Conservation (phyloP, 2,113 vertebrate species). For the Xyliphius kryptos region DNA sequence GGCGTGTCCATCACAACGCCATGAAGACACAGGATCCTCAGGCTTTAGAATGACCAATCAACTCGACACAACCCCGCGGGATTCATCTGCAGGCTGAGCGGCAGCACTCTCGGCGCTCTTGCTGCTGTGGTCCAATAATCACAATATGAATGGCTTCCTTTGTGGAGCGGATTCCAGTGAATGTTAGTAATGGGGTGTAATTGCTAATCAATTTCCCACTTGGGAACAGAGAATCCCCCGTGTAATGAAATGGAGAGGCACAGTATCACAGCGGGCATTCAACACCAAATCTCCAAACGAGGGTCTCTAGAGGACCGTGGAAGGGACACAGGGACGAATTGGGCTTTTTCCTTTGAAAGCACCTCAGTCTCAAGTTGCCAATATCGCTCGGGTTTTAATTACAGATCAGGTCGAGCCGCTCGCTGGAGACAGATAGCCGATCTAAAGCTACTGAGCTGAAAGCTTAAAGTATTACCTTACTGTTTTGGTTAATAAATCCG, state of each 20-base stretch:
- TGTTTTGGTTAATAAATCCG: too few relatives aligned
- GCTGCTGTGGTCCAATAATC: neutral
- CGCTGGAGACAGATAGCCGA: too few relatives aligned
- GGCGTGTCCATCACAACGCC: neutral
- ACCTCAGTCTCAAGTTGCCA: too few relatives aligned
- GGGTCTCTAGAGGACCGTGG: too few relatives aligned
- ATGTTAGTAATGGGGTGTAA: neutral
- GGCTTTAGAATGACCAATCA: neutral
- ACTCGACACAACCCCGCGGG: neutral
- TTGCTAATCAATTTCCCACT: neutral
- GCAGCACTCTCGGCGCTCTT: neutral
- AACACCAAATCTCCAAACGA: neutral
- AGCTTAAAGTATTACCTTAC: too few relatives aligned
- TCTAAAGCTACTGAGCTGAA: too few relatives aligned
- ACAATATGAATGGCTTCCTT: conserved; percentile 3
- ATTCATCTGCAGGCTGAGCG: neutral
- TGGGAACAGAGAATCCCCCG: neutral
- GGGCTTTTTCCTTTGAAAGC: too few relatives aligned
- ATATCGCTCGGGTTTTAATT: too few relatives aligned
- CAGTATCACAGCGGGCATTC: neutral
- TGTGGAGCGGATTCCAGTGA: neutral
- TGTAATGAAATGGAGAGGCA: too few relatives aligned
- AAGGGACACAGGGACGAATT: neutral
- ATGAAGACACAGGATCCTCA: neutral
- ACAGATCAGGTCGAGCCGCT: too few relatives aligned